Evolutionary conservation across 1,140 invertebrate genomes (phyloP).

Genomic region (Phenacoccus solenopsis): DNA sequence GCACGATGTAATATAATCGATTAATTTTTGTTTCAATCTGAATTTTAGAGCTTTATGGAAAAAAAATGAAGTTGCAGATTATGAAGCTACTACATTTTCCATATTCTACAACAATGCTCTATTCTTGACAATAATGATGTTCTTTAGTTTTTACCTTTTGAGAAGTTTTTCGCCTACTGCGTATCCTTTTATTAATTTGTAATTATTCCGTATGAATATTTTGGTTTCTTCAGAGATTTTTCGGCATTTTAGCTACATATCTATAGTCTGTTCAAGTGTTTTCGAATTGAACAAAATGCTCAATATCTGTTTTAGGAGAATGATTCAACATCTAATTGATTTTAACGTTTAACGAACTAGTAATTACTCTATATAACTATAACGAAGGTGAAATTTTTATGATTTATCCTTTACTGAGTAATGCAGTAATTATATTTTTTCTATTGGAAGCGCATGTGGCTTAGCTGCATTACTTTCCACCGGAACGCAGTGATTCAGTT

Average conservation of each 20-base stretch:
- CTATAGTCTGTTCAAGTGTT: neutral
- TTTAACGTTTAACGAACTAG: neutral
- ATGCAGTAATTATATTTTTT: constrained; percentile 25
- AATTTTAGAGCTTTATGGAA: constrained; percentile 81
- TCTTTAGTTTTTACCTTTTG: constrained; percentile 87
- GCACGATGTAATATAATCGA: neutral
- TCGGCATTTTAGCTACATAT: neutral
- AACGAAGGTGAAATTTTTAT: neutral
- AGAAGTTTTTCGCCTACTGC: constrained; percentile 79
- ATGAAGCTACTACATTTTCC: constrained; percentile 95
- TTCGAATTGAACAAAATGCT: neutral
- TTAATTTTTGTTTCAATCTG: constrained; percentile 23
- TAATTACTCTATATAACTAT: neutral
- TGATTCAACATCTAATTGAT: neutral
- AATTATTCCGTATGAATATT: neutral
- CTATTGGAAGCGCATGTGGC: constrained; percentile 23
- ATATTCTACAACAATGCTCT: constrained; percentile 99
- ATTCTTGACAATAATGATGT: constrained; percentile 87
- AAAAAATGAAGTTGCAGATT: constrained; percentile 99
- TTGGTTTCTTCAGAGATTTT: neutral
- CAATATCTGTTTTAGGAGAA: neutral
- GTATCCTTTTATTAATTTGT: constrained; percentile 41
- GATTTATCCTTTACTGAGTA: constrained; percentile 20
- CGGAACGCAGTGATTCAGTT: constrained; percentile 25
- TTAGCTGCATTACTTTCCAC: constrained; percentile 25